These are phyloP conservation scores for Alethe castanea DNA, from an alignment of 2,113 vertebrate species.

Conservation along the genomic window DNA sequence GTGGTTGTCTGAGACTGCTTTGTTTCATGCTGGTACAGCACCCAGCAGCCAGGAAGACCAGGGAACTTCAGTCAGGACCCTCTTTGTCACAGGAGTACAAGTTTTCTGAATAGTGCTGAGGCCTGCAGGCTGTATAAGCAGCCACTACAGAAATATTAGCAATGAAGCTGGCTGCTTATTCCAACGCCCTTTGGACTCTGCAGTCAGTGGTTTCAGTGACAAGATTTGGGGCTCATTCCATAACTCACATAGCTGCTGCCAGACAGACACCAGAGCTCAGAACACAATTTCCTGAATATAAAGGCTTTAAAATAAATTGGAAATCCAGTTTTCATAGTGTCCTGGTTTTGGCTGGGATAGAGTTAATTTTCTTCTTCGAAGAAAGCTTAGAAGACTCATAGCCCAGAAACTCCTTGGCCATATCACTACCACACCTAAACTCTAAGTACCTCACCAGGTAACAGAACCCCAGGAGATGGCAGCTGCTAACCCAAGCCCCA, in stretches of 20 bases:
- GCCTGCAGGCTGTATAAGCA: neutral
- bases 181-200: accelerated
- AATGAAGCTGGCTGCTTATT: neutral
- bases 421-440: neutral
- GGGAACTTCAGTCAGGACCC: neutral
- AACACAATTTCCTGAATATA: neutral
- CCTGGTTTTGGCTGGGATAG: neutral
- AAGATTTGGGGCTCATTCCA: neutral
- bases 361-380: neutral
- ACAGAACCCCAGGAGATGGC: neutral
- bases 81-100: neutral
- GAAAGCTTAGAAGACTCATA: neutral
- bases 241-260: neutral
- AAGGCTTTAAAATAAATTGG: neutral
- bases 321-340: neutral
- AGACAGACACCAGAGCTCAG: neutral
- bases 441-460: accelerated
- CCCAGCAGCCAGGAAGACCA: neutral
- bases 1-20: neutral
- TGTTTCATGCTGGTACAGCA: accelerated
- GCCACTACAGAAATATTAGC: neutral
- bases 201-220: neutral
- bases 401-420: neutral
- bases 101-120: neutral
- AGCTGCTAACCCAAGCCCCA: neutral